Evolutionary conservation across 2,888 invertebrate species (phyloP), one percentile per base, ranked within the genome.

Genomic region (Colletes collaris): DNA sequence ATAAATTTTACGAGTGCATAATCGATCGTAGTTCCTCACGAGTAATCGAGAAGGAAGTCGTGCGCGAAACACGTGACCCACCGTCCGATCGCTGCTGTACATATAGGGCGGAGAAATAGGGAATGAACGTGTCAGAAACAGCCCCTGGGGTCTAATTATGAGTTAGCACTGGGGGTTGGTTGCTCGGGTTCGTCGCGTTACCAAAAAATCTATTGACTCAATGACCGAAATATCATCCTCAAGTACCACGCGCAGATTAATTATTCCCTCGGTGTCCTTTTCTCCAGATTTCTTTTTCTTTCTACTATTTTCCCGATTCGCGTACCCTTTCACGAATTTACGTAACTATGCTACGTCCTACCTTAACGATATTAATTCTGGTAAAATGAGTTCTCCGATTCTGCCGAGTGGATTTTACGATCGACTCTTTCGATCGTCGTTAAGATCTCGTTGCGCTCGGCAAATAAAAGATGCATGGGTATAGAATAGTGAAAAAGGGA

Each of bases 81-180:
- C 76, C 56, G 75, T 77, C 64, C 62, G 68, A 80, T 83, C 77
- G 64, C 27, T 62, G 81, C 27, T 62, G 81, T 81, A 78, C 86
- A 85, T 87, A 84, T 86, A 88, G 90, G 90, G 89, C 88, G 89
- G 87, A 87, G 88, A 89, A 87, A 88, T 83, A 83, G 89, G 91
- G 90, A 91, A 92, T 91, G 91, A 91, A 92, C 90, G 91, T 92
- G 92, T 92, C 92, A 92, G 89, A 88, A 92, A 82, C 92, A 92
- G 92, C 90, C 91, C 90, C 90, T 79, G 84, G 90, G 90, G 91
- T 90, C 91, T 91, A 92, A 92, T 92, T 92, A 92, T 91, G 91
- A 91, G 91, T 91, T 91, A 88, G 87, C 89, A 89, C 87, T 83
- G 84, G 85, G 88, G 87, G 87, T 84, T 81, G 86, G 80, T 75